Evolutionary conservation across 2,113 vertebrate genomes (phyloP).

Genomic region (Sclerurus mexicanus): DNA sequence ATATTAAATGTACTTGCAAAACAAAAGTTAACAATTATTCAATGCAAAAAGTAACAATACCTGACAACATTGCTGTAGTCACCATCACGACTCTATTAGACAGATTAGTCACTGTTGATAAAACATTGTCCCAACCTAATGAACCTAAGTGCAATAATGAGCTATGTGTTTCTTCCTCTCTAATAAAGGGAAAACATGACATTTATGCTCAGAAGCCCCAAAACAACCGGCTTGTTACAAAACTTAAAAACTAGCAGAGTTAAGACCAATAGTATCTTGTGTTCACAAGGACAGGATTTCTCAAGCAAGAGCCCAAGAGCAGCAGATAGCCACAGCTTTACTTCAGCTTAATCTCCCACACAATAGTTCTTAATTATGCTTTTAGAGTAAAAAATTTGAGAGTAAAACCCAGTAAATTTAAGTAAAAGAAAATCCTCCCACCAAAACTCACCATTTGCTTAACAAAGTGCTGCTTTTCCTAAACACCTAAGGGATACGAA

Average conservation of each 20-base stretch:
- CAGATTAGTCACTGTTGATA: conserved; percentile 1
- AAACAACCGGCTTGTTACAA: not conserved
- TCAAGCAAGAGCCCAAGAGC: not conserved
- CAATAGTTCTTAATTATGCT: not conserved
- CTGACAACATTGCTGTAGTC: not conserved
- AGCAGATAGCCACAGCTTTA: not conserved
- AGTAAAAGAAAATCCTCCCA: not conserved
- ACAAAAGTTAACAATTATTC: not conserved
- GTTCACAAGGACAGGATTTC: not conserved
- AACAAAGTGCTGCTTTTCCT: not conserved
- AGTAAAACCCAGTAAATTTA: not conserved
- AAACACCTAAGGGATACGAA: rapidly evolving
- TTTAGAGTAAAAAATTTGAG: not conserved
- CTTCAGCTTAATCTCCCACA: not conserved
- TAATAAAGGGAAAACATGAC: not conserved
- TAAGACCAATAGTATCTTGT: not conserved
- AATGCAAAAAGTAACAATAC: not conserved
- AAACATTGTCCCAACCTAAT: not conserved
- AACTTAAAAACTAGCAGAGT: not conserved
- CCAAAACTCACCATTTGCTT: not conserved
- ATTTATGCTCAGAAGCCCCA: not conserved
- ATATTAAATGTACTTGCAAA: not conserved
- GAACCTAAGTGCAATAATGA: not conserved
- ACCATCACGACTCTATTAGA: not conserved
- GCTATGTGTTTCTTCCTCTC: not conserved